phyloP scores from a whole-genome alignment of 2,888 invertebrate species.

The Mythimna ferrago region DNA sequence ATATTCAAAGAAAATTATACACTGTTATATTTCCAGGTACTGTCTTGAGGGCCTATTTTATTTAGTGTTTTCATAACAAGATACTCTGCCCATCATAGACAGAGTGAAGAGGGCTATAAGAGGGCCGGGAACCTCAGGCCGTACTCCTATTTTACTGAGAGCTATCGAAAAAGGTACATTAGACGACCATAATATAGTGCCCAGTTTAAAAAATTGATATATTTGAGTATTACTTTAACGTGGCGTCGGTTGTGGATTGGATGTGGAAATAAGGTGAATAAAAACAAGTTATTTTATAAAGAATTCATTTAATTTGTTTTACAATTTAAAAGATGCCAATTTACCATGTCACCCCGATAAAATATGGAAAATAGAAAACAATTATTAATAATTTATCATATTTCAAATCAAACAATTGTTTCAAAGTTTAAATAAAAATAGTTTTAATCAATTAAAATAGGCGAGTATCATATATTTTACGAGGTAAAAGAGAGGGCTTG shows the following conservation, averaged over 20 bases:
- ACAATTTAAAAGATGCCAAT: not conserved
- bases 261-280: not conserved
- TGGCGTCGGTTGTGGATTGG: not conserved
- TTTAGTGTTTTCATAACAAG: constrained; percentile 34
- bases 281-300: not conserved
- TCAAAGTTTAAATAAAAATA: too few relatives aligned
- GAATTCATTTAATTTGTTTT: not conserved
- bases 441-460: too few relatives aligned
- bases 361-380: not conserved
- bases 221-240: not conserved
- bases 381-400: not conserved
- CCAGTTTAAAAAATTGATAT: not conserved
- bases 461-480: too few relatives aligned
- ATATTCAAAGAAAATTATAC: not conserved
- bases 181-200: constrained; percentile 8
- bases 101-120: constrained; percentile 22
- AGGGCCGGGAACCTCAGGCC: not conserved
- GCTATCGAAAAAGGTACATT: constrained; percentile 34
- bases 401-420: not conserved
- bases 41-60: constrained; percentile 5
- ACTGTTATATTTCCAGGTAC: not conserved
- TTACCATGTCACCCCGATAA: not conserved
- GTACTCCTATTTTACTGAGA: too few relatives aligned
- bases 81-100: constrained; percentile 26
- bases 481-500: too few relatives aligned